Evolutionary conservation across 2,888 invertebrate species (phyloP).

Genomic region (Oligia fasciuncula): DNA sequence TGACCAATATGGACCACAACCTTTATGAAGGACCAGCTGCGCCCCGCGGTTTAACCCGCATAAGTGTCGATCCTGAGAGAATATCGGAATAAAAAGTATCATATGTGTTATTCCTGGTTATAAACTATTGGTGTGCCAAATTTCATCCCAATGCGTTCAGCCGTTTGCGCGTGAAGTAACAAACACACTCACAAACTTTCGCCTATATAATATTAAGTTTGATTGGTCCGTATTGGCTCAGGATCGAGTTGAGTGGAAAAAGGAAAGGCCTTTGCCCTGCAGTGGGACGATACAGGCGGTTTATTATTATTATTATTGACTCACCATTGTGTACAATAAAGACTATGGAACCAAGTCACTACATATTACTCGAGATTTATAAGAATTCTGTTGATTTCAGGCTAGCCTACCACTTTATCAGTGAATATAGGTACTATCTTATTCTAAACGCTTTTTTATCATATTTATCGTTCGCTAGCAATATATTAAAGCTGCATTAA

Average conservation of each 20-base stretch:
- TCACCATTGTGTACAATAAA: slow-evolving; percentile 15
- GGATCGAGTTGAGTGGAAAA: background rate
- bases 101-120: too few species aligned
- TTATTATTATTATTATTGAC: background rate
- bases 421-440: slow-evolving; percentile 68
- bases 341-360: slow-evolving; percentile 4
- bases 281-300: background rate
- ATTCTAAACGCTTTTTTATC: slow-evolving; percentile 71
- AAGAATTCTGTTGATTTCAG: slow-evolving; percentile 49
- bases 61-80: too few species aligned
- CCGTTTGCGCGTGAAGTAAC: too few species aligned
- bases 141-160: too few species aligned
- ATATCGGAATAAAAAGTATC: too few species aligned
- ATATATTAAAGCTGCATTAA: slow-evolving; percentile 64
- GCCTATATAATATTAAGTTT: too few species aligned
- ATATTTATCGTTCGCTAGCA: slow-evolving; percentile 65
- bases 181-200: too few species aligned
- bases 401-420: slow-evolving; percentile 61
- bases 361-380: slow-evolving; percentile 41
- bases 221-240: too few species aligned
- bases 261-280: background rate
- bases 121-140: too few species aligned
- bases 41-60: too few species aligned
- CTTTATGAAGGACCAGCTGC: too few species aligned
- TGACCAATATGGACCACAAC: too few species aligned